Conservation (phyloP, 1,140 invertebrate genomes). For the Cotesia glomerata region DNA sequence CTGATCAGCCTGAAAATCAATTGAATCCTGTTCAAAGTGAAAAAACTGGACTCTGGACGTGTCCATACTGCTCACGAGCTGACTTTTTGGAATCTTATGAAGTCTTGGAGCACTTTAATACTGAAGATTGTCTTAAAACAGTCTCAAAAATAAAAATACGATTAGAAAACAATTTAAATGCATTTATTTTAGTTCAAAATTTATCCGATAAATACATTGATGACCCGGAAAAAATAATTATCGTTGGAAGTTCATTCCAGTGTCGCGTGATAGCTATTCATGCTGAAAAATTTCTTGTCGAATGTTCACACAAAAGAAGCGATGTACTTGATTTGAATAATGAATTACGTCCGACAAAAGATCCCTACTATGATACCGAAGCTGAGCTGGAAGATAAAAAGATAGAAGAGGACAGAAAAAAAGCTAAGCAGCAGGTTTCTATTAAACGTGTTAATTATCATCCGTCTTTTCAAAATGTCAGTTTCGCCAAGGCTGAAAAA, state of each 20-base stretch:
- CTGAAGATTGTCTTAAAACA: conserved; percentile 92
- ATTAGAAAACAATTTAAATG: too few species aligned
- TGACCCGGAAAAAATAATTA: conserved; percentile 91
- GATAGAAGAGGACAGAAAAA: conserved; percentile 81
- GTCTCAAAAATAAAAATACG: conserved; percentile 86
- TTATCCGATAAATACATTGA: conserved; percentile 92
- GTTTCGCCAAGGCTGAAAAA: conserved; percentile 90
- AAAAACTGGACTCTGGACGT: too few species aligned
- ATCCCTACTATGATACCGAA: conserved; percentile 92
- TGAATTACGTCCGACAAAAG: conserved; percentile 87
- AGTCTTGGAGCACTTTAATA: conserved; percentile 98
- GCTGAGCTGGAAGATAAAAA: conserved; percentile 81
- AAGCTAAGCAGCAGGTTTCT: conserved; percentile 81
- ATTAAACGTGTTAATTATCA: conserved; percentile 97
- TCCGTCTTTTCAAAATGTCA: conserved; percentile 96
- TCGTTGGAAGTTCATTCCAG: conserved; percentile 86
- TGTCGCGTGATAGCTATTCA: conserved; percentile 96
- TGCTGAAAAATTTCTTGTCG: conserved; percentile 91
- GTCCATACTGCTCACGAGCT: conserved; percentile 55
- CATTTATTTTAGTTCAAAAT: conserved; percentile 61
- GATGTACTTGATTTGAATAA: conserved; percentile 91
- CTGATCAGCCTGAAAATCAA: conserved; percentile 87
- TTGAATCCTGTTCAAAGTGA: conserved; percentile 75
- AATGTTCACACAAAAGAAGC: conserved; percentile 92
- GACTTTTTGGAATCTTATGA: conserved; percentile 95